Base-by-base conservation (phyloP, 2,797 vertebrate genomes). In the Serranus cabrilla region DNA sequence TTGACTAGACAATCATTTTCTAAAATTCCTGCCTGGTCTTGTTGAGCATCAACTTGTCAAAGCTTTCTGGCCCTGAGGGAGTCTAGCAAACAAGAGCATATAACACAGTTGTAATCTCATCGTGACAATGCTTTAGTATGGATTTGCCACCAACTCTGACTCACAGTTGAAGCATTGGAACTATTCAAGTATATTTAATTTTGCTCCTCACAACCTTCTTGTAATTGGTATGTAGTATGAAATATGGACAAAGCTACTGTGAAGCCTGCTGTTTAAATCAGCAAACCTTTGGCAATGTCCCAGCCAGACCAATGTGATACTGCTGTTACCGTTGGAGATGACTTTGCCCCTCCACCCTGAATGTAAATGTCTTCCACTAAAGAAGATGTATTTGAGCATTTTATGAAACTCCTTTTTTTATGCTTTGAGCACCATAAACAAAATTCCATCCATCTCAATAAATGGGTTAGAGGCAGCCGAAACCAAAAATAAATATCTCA, bases 101-200 rank as follows among this genome's bases (percentile, higher is more conserved):
- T 27, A 37, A 18, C 25, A 51, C 4, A 17, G 16, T n/a, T 21
- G 43, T 34, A 64, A 14, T 63, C 34, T 55, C 37, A 54, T 43
- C 0, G 11, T 14, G 16, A 23, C 16, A 40, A n/a, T 11, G 57
- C 20, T 34, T 5, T 50, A 11, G 16, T 21, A 58, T 50, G 42
- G 34, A 27, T 74, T 50, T 55, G 14, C 60, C 46, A 11, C 56
- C 17, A 20, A 40, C 46, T 63, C 51, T 31, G 25, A 45, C 20
- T 61, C 23, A 67, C 47, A 51, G 54, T 20, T 59, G 17, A 65
- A 56, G 49, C 1, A n/a, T 68, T 46, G 54, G 6, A 67, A 67
- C 75, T 40, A 31, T 40, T 64, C 20, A 18, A 57, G n/a, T 49
- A 14, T 11, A 57, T 65, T 66, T 37, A 11, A 61, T 17, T 55